These are phyloP conservation scores for Pheosia tremula DNA, from an alignment of 2,888 invertebrate species.

Conservation along the genomic window DNA sequence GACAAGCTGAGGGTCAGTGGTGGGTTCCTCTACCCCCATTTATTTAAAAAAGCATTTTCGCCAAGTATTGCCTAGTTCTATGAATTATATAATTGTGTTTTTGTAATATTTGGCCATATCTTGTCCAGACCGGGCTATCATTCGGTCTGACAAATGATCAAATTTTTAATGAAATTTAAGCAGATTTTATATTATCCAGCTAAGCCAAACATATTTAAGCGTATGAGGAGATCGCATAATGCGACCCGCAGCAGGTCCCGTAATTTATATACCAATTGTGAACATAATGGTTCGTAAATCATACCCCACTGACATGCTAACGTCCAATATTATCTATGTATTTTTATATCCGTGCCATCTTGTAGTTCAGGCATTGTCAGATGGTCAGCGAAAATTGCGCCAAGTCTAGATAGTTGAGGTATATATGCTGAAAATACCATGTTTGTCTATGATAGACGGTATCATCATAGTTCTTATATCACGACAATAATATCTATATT, in stretches of 20 bases:
- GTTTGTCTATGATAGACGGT: too few species aligned
- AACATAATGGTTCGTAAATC: slow-evolving; percentile 27
- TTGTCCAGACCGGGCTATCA: too few species aligned
- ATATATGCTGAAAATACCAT: too few species aligned
- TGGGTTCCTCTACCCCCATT: too few species aligned
- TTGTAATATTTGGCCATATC: too few species aligned
- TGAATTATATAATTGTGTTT: too few species aligned
- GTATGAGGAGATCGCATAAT: slow-evolving; percentile 1
- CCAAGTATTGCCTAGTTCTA: too few species aligned
- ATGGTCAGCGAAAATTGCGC: not conserved
- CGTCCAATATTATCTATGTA: slow-evolving; percentile 19
- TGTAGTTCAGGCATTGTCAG: not conserved
- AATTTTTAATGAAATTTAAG: not conserved
- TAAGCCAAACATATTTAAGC: slow-evolving; percentile 2
- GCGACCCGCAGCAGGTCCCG: slow-evolving; percentile 18
- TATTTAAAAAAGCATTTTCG: too few species aligned
- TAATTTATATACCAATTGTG: slow-evolving; percentile 33
- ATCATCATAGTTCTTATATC: too few species aligned
- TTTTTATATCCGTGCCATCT: not conserved
- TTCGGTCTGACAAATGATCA: too few species aligned
- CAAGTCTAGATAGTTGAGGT: not conserved
- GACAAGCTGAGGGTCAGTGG: too few species aligned
- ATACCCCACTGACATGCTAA: slow-evolving; percentile 23
- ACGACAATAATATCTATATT: too few species aligned
- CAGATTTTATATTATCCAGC: not conserved